Percentiles rank a stretch among this genome's conserved stretches.
Conservation (phyloP, 2,888 invertebrate species). For the Luperina testacea region DNA sequence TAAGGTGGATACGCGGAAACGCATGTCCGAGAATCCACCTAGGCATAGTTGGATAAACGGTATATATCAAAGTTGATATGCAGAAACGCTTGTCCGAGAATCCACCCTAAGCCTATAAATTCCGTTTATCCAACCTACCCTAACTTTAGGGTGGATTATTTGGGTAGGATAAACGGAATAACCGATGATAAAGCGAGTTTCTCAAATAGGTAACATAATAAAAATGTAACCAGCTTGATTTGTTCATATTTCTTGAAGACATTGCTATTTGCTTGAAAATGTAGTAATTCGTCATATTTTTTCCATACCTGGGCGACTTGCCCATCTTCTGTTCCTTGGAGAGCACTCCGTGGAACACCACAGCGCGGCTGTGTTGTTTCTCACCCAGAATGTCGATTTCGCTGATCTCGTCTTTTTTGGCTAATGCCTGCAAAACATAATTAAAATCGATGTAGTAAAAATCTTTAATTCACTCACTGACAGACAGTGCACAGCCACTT, state of each 20-base stretch:
- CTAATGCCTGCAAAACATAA: slow-evolving; percentile 65
- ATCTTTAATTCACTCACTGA: not conserved
- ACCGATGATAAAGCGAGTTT: not conserved
- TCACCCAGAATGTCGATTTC: slow-evolving; percentile 66
- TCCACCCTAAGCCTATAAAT: no score
- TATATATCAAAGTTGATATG: no score
- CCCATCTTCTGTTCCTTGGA: slow-evolving; percentile 70
- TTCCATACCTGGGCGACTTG: slow-evolving; percentile 72
- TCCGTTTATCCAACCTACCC: no score
- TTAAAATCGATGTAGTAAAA: not conserved
- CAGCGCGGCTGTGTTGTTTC: slow-evolving; percentile 64
- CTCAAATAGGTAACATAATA: not conserved
- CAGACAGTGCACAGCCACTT: not conserved
- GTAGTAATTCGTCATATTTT: not conserved
- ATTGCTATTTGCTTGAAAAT: not conserved
- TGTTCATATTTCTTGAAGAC: not conserved
- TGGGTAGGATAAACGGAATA: no score
- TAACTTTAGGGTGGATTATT: not conserved
- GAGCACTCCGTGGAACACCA: slow-evolving; percentile 75
- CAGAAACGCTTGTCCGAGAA: no score
- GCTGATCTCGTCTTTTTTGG: slow-evolving; percentile 69
- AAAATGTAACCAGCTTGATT: not conserved
- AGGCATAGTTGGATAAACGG: no score
- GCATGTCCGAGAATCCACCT: no score
- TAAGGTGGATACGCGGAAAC: no score